Base-by-base conservation (phyloP, 1,140 invertebrate species). In the Drosophila mayri region DNA sequence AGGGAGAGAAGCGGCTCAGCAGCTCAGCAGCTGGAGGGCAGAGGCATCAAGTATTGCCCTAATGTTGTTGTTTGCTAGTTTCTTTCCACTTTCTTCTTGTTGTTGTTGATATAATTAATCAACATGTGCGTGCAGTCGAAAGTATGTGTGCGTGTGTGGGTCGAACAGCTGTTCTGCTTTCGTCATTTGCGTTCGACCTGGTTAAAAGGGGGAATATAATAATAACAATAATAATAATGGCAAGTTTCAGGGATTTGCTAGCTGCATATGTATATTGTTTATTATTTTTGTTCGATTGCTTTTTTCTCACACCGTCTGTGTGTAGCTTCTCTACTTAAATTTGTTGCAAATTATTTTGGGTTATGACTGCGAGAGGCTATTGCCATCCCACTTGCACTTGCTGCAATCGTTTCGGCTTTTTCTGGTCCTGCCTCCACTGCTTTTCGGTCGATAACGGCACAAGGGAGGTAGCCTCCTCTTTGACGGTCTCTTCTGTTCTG, bases 131-230 rank as follows among this genome's bases (percentile, higher is more conserved):
- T 68, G 49, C 37, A 60, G 54, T 9, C 46, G 32, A 67, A 57
- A 44, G 52, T 52, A 32, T 52, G 18, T 46, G 55, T 46, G 58
- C 25, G 12, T 41, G 38, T 43, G 41, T 43, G n/a, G 38, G 49
- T 52, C 40, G 43, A 78, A 78, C 76, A 78, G 76, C 76, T 78
- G 76, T 78, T 78, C 63, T 58, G 65, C 59, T 72, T 38, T 78
- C 76, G 65, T 78, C 75, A 78, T 78, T 78, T 70, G 40, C 50
- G 60, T 78, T 62, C 32, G 30, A 30, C 5, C 20, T 46, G 41
- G 38, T 35, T 18, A 47, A 49, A 76, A 54, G 37, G 20, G 32
- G 32, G 49, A 28, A 61, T 32, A 18, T 12, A 58, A 58, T 47
- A 20, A 30, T 38, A 46, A 46, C 14, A 46, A 46, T 3, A 46